Conservation (phyloP, 2,888 invertebrate species). For the Lepidonotus clava region DNA sequence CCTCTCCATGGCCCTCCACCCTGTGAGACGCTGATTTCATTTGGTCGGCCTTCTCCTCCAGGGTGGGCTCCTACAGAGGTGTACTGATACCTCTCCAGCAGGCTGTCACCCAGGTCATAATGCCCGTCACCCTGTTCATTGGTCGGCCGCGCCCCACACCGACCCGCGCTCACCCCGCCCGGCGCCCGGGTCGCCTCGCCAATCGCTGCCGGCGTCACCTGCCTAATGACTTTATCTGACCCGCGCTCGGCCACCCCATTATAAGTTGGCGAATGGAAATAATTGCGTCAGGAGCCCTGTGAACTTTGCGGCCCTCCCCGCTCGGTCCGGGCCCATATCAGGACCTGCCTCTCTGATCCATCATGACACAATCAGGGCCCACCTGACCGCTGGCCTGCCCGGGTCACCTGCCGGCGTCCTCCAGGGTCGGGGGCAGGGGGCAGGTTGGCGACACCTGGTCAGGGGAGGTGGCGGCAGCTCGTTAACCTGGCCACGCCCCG, state of each 20-base stretch:
- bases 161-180: background rate
- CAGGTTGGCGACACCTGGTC: background rate
- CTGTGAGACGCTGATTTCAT: conserved; percentile 20
- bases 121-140: conserved; percentile 2
- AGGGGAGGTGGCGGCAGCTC: background rate
- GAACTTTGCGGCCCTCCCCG: background rate
- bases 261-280: background rate
- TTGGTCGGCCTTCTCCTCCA: conserved; percentile 5
- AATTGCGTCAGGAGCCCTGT: conserved; percentile 45
- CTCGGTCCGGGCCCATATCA: background rate
- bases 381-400: background rate
- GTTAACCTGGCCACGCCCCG: background rate
- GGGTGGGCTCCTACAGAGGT: background rate
- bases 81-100: background rate
- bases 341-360: conserved; percentile 36
- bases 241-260: conserved; percentile 8
- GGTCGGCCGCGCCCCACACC: background rate
- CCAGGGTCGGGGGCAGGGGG: background rate
- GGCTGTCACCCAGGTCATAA: background rate
- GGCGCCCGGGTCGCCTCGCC: background rate
- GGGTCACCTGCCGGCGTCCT: background rate
- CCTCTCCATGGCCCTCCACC: background rate
- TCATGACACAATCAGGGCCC: conserved; percentile 47
- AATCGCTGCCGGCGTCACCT: conserved; percentile 23
- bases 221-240: background rate